These are phyloP conservation scores for Hemitrygon akajei DNA, from an alignment of 2,797 vertebrate genomes.

Conservation along the genomic window DNA sequence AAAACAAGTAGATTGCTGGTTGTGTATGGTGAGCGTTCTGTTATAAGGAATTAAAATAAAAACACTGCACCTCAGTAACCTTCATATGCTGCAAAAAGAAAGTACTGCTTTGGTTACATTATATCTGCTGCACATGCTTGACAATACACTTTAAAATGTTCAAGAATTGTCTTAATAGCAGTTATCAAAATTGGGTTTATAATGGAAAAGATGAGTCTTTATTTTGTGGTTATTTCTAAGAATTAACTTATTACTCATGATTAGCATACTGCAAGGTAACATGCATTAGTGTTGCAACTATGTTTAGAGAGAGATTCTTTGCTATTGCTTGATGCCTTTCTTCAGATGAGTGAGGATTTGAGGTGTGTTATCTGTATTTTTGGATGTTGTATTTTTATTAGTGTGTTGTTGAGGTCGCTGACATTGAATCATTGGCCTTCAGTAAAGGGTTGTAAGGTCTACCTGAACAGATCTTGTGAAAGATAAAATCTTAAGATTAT, in stretches of 20 bases:
- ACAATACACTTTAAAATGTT: slow-evolving; percentile 72
- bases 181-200: slow-evolving; percentile 55
- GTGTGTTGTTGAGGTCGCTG: slow-evolving; percentile 1
- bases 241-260: slow-evolving; percentile 48
- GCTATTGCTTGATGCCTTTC: slow-evolving; percentile 31
- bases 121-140: slow-evolving; percentile 73
- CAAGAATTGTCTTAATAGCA: slow-evolving; percentile 67
- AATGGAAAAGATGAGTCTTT: slow-evolving; percentile 61
- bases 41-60: slow-evolving; percentile 54
- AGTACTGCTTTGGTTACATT: slow-evolving; percentile 68
- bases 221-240: slow-evolving; percentile 63
- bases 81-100: slow-evolving; percentile 86
- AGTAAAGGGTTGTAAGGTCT: neutral
- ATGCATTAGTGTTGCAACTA: slow-evolving; percentile 48
- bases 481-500: neutral
- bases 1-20: slow-evolving; percentile 19
- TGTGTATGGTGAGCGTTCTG: slow-evolving; percentile 64
- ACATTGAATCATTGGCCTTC: slow-evolving; percentile 26
- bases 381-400: slow-evolving; percentile 19
- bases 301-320: slow-evolving; percentile 42
- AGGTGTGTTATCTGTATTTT: neutral
- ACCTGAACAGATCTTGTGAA: neutral
- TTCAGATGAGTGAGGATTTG: slow-evolving; percentile 24
- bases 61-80: slow-evolving; percentile 86
- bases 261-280: slow-evolving; percentile 45